Conservation (phyloP, 1,140 invertebrate genomes). For the Hylaeus volcanicus region DNA sequence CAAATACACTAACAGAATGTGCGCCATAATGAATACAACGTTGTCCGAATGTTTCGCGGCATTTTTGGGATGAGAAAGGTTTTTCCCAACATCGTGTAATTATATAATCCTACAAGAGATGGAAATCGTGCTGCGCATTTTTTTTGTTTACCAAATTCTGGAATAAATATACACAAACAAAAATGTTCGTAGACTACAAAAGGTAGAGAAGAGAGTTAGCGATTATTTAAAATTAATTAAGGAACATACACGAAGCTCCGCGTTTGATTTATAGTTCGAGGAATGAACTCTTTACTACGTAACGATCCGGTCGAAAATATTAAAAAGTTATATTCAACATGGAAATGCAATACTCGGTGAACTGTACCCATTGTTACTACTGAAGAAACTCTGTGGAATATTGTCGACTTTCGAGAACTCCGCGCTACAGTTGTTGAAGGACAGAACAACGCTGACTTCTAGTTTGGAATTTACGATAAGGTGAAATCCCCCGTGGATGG, state of each 20-base stretch:
- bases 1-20: slow-evolving; percentile 15
- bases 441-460: neutral
- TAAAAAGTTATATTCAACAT: neutral
- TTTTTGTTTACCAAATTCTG: too few relatives aligned
- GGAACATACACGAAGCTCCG: too few relatives aligned
- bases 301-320: neutral
- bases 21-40: slow-evolving; percentile 10
- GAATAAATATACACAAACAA: too few relatives aligned
- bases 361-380: too few relatives aligned
- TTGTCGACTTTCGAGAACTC: neutral
- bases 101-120: neutral
- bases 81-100: neutral
- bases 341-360: neutral
- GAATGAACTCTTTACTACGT: too few relatives aligned
- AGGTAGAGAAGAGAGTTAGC: too few relatives aligned
- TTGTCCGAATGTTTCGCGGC: neutral
- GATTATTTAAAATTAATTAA: too few relatives aligned
- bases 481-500: neutral
- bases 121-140: too few relatives aligned
- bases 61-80: neutral
- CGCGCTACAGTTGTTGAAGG: neutral
- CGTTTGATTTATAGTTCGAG: too few relatives aligned
- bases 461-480: neutral
- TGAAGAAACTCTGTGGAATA: neutral
- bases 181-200: too few relatives aligned